phyloP scores from a whole-genome alignment of 2,113 vertebrate species.

The Poecilia latipinna region DNA sequence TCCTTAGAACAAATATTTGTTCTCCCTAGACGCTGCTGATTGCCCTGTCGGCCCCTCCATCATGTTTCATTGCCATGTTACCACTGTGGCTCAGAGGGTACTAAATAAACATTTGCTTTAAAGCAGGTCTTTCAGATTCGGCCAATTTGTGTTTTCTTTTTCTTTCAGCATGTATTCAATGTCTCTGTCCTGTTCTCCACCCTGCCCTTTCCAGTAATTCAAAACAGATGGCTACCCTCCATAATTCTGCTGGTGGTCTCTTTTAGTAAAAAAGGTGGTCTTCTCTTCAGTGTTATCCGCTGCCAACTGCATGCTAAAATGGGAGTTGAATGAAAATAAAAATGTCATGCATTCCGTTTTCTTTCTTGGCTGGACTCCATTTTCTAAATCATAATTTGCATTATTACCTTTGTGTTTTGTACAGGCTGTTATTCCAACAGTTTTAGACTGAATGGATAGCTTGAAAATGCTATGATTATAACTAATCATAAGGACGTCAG shows the following conservation, averaged over 20 bases:
- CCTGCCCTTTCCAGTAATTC: background rate
- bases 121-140: background rate
- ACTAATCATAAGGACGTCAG: too few relatives aligned
- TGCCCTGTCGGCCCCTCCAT: background rate
- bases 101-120: constrained; percentile 1
- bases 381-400: too few relatives aligned
- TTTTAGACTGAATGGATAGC: too few relatives aligned
- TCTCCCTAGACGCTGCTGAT: background rate
- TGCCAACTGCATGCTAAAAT: background rate
- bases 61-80: constrained; percentile 10
- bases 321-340: background rate
- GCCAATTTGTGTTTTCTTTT: background rate
- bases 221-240: background rate
- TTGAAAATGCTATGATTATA: too few relatives aligned
- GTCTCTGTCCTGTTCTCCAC: background rate
- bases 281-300: background rate
- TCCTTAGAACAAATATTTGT: background rate
- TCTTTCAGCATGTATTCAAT: background rate
- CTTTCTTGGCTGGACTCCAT: too few relatives aligned
- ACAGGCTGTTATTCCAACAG: too few relatives aligned
- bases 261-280: background rate
- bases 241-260: background rate
- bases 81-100: constrained; percentile 1
- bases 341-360: too few relatives aligned
- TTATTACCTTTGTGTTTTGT: too few relatives aligned